Percentiles rank a stretch among this genome's conserved stretches.
These are phyloP conservation scores for Hippoglossus stenolepis DNA, from an alignment of 2,113 vertebrate genomes.

Conservation along the genomic window DNA sequence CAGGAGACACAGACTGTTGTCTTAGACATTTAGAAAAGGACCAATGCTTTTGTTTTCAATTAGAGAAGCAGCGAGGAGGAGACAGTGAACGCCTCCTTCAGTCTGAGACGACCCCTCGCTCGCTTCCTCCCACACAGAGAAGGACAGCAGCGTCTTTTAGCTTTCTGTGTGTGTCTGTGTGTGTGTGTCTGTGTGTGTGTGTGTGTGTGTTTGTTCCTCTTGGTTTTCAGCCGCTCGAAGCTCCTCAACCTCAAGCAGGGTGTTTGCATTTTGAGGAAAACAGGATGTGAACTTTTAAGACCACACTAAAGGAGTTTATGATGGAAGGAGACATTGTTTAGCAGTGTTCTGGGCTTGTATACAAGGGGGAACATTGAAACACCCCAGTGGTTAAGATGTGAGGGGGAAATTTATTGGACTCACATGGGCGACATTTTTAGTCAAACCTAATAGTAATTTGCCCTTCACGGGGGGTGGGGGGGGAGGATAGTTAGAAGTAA, in stretches of 20 bases:
- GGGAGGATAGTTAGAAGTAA: slow-evolving; percentile 10
- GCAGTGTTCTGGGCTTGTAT: slow-evolving; percentile 71
- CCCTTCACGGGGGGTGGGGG: slow-evolving; percentile 1
- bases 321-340: slow-evolving; percentile 71
- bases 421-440: slow-evolving; percentile 65
- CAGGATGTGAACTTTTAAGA: slow-evolving; percentile 76
- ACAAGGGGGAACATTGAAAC: slow-evolving; percentile 72
- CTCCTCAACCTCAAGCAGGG: slow-evolving; percentile 48
- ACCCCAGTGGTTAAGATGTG: slow-evolving; percentile 59
- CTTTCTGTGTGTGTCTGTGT: slow-evolving; percentile 11
- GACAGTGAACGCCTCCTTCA: slow-evolving; percentile 31
- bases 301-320: slow-evolving; percentile 72
- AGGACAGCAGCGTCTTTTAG: slow-evolving; percentile 40
- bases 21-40: not conserved
- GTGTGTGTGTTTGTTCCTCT: slow-evolving; percentile 4
- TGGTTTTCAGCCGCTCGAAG: slow-evolving; percentile 27
- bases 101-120: slow-evolving; percentile 13
- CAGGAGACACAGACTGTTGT: not conserved
- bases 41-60: slow-evolving; percentile 5
- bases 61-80: not conserved
- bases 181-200: slow-evolving; percentile 10
- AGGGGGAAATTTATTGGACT: slow-evolving; percentile 64
- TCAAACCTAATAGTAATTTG: slow-evolving; percentile 61
- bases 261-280: slow-evolving; percentile 72
- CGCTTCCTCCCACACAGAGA: slow-evolving; percentile 42